Evolutionary conservation across 2,888 invertebrate species (phyloP).

Genomic region (Agrochola lychnidis): DNA sequence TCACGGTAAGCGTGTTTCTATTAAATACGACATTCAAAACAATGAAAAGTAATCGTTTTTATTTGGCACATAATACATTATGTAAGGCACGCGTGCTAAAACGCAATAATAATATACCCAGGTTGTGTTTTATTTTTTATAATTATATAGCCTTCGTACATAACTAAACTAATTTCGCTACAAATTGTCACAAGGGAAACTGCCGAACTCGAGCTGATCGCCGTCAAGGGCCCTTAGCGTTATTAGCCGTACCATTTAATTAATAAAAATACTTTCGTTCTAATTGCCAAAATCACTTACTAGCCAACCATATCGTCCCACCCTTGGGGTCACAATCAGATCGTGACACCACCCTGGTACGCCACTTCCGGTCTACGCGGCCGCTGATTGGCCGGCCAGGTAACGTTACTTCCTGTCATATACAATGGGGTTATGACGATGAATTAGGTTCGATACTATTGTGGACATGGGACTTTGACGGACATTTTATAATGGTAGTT

Average conservation of each 20-base stretch:
- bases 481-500: conserved; percentile 20
- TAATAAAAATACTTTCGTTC: conserved; percentile 62
- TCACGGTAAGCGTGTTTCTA: conserved; percentile 1
- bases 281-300: conserved; percentile 69
- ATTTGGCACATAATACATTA: conserved; percentile 28
- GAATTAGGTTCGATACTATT: conserved; percentile 56
- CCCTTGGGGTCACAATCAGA: conserved; percentile 63
- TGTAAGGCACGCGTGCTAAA: conserved; percentile 38
- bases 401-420: conserved; percentile 66
- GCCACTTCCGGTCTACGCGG: conserved; percentile 62
- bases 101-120: conserved; percentile 28
- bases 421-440: conserved; percentile 61
- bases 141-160: conserved; percentile 17
- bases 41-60: conserved; percentile 34
- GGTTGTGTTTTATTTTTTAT: conserved; percentile 20
- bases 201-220: conserved; percentile 37
- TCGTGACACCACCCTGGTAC: conserved; percentile 67
- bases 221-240: conserved; percentile 19
- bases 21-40: conserved; percentile 14
- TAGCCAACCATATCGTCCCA: conserved; percentile 57
- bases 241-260: conserved; percentile 53
- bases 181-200: conserved; percentile 49
- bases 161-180: conserved; percentile 30
- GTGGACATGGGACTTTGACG: conserved; percentile 45
- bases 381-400: conserved; percentile 61